Evolutionary conservation across 2,888 invertebrate species (phyloP).

Genomic region (Zootermopsis nevadensis): DNA sequence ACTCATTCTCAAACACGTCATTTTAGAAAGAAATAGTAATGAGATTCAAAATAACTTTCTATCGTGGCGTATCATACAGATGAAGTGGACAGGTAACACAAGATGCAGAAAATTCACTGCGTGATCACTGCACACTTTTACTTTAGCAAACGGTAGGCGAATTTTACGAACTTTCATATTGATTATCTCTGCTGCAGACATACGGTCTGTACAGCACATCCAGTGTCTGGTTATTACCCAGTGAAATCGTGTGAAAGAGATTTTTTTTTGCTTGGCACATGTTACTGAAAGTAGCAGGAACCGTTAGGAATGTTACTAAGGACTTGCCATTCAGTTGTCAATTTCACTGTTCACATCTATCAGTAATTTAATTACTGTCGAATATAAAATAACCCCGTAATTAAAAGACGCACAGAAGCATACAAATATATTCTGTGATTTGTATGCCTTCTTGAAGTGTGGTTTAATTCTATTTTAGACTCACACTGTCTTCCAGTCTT

Average conservation of each 20-base stretch:
- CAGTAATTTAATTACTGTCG: too few relatives aligned
- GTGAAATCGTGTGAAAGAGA: not conserved
- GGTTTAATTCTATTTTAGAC: too few relatives aligned
- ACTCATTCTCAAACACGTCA: too few relatives aligned
- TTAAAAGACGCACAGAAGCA: too few relatives aligned
- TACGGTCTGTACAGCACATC: not conserved
- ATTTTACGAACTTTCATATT: conserved; percentile 3
- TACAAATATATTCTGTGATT: too few relatives aligned
- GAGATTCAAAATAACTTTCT: too few relatives aligned
- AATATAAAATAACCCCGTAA: too few relatives aligned
- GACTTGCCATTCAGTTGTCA: not conserved
- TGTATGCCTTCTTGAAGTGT: too few relatives aligned
- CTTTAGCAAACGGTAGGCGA: not conserved
- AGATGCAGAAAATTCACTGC: not conserved
- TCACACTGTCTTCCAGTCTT: too few relatives aligned
- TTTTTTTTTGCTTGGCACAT: not conserved
- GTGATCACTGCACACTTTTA: not conserved
- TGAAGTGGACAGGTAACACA: not conserved
- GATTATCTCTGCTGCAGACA: conserved; percentile 1
- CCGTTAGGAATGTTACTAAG: not conserved
- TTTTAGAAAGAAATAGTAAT: too few relatives aligned
- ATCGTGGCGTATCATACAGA: too few relatives aligned
- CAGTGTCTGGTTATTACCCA: not conserved
- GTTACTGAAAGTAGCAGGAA: not conserved
- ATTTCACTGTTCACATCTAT: too few relatives aligned